Conservation (phyloP, 2,888 invertebrate genomes). For the Sisyra terminalis region DNA sequence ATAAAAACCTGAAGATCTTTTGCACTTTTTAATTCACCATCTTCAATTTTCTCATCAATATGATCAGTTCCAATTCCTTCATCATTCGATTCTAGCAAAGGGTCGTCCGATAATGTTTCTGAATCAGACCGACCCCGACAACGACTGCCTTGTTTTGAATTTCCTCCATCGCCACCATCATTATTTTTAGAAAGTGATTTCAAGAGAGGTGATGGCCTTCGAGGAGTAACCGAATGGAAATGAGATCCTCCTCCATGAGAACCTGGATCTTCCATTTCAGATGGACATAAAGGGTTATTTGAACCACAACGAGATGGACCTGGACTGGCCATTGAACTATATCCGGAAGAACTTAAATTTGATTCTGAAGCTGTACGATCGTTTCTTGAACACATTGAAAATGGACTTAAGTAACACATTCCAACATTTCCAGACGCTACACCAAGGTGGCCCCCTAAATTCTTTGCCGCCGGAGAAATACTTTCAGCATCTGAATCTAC, state of each 20-base stretch:
- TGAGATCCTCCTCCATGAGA: slow-evolving; percentile 31
- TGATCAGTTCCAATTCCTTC: slow-evolving; percentile 64
- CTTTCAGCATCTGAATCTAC: slow-evolving; percentile 56
- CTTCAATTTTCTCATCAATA: slow-evolving; percentile 50
- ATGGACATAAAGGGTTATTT: slow-evolving; percentile 60
- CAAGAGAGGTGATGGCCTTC: slow-evolving; percentile 42
- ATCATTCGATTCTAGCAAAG: slow-evolving; percentile 52
- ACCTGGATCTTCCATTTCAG: slow-evolving; percentile 58
- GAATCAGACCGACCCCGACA: slow-evolving; percentile 51
- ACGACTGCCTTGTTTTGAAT: slow-evolving; percentile 25
- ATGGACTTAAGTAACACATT: slow-evolving; percentile 65
- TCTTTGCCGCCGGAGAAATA: slow-evolving; percentile 38
- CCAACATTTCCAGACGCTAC: slow-evolving; percentile 31
- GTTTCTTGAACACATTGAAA: slow-evolving; percentile 52
- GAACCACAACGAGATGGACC: slow-evolving; percentile 69
- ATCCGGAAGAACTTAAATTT: slow-evolving; percentile 69
- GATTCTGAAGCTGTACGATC: slow-evolving; percentile 69
- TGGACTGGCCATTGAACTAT: slow-evolving; percentile 73
- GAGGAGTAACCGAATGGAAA: slow-evolving; percentile 18
- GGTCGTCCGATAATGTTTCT: slow-evolving; percentile 57
- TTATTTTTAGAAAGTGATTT: slow-evolving; percentile 30
- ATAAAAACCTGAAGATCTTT: slow-evolving; percentile 40
- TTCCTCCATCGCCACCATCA: slow-evolving; percentile 12
- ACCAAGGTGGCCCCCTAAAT: slow-evolving; percentile 23
- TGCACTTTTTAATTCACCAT: slow-evolving; percentile 47